A percentile compares a stretch with the other conserved stretches of the same genome.
These are phyloP conservation scores for Octopus bimaculoides DNA, from an alignment of 1,140 invertebrate genomes.

Conservation along the genomic window DNA sequence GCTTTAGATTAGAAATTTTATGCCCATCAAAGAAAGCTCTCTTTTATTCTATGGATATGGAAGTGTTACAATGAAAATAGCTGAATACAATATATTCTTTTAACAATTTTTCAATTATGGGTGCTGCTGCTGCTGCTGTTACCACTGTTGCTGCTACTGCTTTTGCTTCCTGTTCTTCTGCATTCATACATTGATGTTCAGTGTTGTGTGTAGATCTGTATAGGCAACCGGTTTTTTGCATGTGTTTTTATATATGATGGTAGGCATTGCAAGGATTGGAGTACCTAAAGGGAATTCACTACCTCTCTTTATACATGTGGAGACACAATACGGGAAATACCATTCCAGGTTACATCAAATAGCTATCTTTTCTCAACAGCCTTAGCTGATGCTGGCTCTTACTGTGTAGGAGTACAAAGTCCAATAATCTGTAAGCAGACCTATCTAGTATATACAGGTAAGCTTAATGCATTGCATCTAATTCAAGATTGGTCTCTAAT, in stretches of 20 bases:
- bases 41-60: too few species aligned
- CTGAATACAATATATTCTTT: too few species aligned
- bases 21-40: too few species aligned
- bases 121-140: too few species aligned
- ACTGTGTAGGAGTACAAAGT: constrained; percentile 5
- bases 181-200: too few species aligned
- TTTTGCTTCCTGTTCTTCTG: too few species aligned
- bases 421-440: constrained; percentile 4
- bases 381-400: not conserved
- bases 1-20: too few species aligned
- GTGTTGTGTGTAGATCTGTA: too few species aligned
- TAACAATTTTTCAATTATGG: too few species aligned
- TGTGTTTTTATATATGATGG: constrained; percentile 1
- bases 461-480: not conserved
- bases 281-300: constrained; percentile 6
- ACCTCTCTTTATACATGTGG: constrained; percentile 3
- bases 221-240: not conserved
- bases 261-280: constrained; percentile 2
- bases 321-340: not conserved
- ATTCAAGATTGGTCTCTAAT: not conserved
- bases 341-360: not conserved
- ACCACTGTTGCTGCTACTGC: too few species aligned
- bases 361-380: not conserved
- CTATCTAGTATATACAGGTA: not conserved
- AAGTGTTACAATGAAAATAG: too few species aligned